Evolutionary conservation across 2,113 vertebrate species (phyloP).

Genomic region (Channa maculata): DNA sequence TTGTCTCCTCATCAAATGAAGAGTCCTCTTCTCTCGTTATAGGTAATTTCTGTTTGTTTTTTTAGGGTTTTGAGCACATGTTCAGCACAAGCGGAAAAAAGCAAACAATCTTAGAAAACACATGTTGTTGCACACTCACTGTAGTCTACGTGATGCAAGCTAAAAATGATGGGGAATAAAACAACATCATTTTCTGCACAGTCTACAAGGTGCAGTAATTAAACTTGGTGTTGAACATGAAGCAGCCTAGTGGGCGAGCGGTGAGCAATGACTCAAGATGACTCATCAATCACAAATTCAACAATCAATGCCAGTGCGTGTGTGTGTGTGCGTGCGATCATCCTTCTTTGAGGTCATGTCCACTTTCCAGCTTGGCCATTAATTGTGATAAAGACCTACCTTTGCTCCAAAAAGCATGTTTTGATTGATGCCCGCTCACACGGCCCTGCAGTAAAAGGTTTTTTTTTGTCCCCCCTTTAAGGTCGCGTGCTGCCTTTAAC

Average conservation of each 20-base stretch:
- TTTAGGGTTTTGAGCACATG: background rate
- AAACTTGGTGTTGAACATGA: slow-evolving; percentile 23
- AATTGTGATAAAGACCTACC: slow-evolving; percentile 47
- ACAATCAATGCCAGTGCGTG: slow-evolving; percentile 38
- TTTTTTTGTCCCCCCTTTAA: slow-evolving; percentile 47
- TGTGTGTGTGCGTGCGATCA: slow-evolving; percentile 14
- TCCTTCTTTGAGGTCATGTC: slow-evolving; percentile 28
- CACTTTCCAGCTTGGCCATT: slow-evolving; percentile 46
- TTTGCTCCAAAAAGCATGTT: slow-evolving; percentile 31
- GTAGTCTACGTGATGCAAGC: background rate
- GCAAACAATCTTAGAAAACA: background rate
- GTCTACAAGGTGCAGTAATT: slow-evolving; percentile 30
- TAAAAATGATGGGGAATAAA: background rate
- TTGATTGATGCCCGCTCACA: slow-evolving; percentile 43
- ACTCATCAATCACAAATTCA: slow-evolving; percentile 63
- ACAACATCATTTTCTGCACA: background rate
- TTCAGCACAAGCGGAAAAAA: background rate
- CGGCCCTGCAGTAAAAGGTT: slow-evolving; percentile 17
- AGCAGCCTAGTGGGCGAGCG: slow-evolving; percentile 31
- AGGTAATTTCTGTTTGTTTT: slow-evolving; percentile 61
- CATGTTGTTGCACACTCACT: background rate
- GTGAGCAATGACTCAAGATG: slow-evolving; percentile 52
- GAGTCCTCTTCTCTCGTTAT: slow-evolving; percentile 78
- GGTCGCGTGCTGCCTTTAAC: slow-evolving; percentile 69
- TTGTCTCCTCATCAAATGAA: slow-evolving; percentile 84